Conservation (phyloP, 2,797 vertebrate species). For the Otus scops region DNA sequence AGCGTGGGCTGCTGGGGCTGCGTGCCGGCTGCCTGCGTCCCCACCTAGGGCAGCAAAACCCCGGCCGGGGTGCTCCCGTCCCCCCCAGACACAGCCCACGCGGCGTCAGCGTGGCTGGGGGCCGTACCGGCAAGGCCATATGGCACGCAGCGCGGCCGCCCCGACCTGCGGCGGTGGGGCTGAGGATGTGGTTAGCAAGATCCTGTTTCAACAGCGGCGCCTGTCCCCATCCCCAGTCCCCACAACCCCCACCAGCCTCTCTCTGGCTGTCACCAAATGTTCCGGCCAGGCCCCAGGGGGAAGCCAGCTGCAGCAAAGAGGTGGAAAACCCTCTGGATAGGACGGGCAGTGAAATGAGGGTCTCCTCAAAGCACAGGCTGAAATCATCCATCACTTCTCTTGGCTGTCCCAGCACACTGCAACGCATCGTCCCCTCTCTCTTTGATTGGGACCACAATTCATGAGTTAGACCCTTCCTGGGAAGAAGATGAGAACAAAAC, state of each 20-base stretch:
- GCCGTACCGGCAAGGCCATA: neutral
- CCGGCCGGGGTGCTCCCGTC: rapidly evolving
- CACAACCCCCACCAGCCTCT: neutral
- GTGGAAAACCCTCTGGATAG: neutral
- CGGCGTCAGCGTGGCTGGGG: neutral
- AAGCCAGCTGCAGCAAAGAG: neutral
- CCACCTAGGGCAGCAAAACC: neutral
- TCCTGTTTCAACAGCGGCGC: neutral
- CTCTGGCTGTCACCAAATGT: constrained; percentile 14
- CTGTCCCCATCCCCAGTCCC: neutral
- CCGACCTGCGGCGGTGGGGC: neutral
- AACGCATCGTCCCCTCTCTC: rapidly evolving
- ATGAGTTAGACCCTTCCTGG: neutral
- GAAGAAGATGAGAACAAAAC: neutral
- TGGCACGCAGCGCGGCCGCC: neutral
- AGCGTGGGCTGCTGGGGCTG: neutral
- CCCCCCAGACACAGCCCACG: neutral
- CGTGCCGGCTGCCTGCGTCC: neutral
- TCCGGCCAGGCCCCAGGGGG: neutral
- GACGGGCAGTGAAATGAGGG: neutral
- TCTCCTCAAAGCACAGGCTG: neutral
- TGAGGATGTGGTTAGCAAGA: constrained; percentile 52
- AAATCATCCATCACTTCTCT: neutral
- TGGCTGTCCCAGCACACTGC: neutral
- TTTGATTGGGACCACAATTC: neutral